Base-by-base conservation (phyloP, 2,888 invertebrate species). In the Lasioglossum leucozonium region DNA sequence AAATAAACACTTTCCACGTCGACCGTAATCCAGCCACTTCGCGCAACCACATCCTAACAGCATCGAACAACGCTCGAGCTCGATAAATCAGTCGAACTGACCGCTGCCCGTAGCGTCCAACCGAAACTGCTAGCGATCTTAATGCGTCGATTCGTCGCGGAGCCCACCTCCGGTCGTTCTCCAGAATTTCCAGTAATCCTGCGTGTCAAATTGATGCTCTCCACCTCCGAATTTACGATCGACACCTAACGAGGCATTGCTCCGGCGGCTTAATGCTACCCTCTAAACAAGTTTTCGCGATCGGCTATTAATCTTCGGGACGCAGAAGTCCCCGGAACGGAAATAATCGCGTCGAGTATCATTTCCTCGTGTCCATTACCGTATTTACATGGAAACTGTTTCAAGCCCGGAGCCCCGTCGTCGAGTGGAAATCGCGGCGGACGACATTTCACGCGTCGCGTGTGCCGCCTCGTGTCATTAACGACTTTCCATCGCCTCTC, bases 91-190 rank as follows among this genome's bases (percentile, higher is more conserved):
- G 67, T 4, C 22, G 22, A 40, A 67, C 11, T 22, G 67, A 37
- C 18, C 74, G 83, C 62, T 42, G 44, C 77, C 77, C 47, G 16
- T 62, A n/a, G 22, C n/a, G 72, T 16, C 18, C 51, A 44, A 82
- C 81, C 74, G 74, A 73, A 82, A 78, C 69, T 47, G 58, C 44
- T 44, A 62, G 72, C 83, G 55, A 76, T 30, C 79, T 86, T 83
- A 75, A 88, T 77, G 86, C 77, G 65, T 79, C 69, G 87, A 89
- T 89, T 88, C 89, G 88, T 84, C 77, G 81, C 84, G 89, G 86
- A 40, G 37, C 69, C 55, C 58, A 73, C 67, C 34, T 42, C n/a
- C 75, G 11, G 47, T 67, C 65, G 65, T 37, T 40, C 42, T 44
- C 26, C 22, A 71, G 77, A 80, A 72, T 80, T 62, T 37, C 77